Evolutionary conservation across 2,797 vertebrate species (phyloP).

Genomic region (Tamandua tetradactyla): DNA sequence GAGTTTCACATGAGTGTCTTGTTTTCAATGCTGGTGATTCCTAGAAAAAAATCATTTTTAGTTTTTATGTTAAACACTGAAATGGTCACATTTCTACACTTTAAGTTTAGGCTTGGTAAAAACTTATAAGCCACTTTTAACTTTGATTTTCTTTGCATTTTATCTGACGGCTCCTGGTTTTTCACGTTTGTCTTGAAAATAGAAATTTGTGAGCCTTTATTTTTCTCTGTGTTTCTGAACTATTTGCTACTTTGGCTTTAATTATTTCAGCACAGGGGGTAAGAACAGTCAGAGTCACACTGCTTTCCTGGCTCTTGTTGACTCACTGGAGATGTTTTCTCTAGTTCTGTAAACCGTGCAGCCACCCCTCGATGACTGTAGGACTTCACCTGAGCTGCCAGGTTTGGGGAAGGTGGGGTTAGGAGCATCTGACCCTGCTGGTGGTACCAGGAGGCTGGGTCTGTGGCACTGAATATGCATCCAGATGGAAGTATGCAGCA

Average conservation of each 20-base stretch:
- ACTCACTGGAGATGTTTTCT: neutral
- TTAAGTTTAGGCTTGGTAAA: neutral
- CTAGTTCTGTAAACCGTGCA: neutral
- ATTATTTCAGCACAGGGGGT: too few species aligned
- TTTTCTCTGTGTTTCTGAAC: neutral
- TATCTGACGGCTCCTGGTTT: neutral
- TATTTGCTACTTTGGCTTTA: too few species aligned
- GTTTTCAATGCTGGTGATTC: neutral
- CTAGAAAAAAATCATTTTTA: neutral
- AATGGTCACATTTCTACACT: neutral
- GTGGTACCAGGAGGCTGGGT: conserved; percentile 58
- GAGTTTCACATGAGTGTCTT: neutral
- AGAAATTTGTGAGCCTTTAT: neutral
- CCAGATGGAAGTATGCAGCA: neutral
- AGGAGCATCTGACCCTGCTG: neutral
- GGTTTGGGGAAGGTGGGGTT: neutral
- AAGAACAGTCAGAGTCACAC: neutral
- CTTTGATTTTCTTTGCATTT: neutral
- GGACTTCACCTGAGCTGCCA: neutral
- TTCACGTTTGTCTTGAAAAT: neutral
- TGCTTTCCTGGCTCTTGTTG: neutral
- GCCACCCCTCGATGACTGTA: neutral
- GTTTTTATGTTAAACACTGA: too few species aligned
- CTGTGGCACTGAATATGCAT: conserved; percentile 42
- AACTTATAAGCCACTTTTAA: too few species aligned